phyloP scores from a whole-genome alignment of 1,140 invertebrate genomes.

The Marisa cornuarietis region DNA sequence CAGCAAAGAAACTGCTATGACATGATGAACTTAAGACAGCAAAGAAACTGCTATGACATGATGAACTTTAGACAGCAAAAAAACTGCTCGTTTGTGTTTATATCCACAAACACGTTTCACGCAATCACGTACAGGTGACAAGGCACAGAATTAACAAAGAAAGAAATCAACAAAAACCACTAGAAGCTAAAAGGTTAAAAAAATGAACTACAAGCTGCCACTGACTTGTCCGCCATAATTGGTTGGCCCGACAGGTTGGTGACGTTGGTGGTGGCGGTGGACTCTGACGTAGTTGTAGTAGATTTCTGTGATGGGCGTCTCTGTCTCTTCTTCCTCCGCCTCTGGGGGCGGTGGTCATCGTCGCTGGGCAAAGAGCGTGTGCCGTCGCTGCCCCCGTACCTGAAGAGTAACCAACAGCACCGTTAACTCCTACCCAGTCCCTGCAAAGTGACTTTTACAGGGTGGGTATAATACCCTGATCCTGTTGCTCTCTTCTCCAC shows the following conservation, averaged over 20 bases:
- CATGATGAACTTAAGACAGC: too few species aligned
- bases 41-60: too few species aligned
- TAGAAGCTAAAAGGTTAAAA: not conserved
- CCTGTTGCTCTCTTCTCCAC: not conserved
- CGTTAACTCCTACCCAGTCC: too few species aligned
- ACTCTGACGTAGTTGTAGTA: constrained; percentile 33
- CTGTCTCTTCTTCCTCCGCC: constrained; percentile 21
- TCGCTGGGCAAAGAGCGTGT: constrained; percentile 22
- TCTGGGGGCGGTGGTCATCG: constrained; percentile 25
- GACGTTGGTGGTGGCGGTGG: constrained; percentile 35
- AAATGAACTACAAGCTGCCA: not conserved
- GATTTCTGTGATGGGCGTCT: constrained; percentile 34
- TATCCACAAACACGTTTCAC: too few species aligned
- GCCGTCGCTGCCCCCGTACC: constrained; percentile 14
- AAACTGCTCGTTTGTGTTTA: too few species aligned
- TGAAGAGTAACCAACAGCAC: not conserved
- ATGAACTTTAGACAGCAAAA: too few species aligned
- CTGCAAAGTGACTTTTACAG: not conserved
- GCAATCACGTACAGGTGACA: too few species aligned
- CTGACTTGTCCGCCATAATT: constrained; percentile 32
- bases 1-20: too few species aligned
- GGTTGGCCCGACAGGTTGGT: constrained; percentile 30
- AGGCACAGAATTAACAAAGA: too few species aligned
- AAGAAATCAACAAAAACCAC: not conserved
- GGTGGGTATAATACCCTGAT: not conserved